Percentiles rank a stretch among this genome's conserved stretches.
Conservation (phyloP, 2,113 vertebrate species). For the Archocentrus centrarchus region DNA sequence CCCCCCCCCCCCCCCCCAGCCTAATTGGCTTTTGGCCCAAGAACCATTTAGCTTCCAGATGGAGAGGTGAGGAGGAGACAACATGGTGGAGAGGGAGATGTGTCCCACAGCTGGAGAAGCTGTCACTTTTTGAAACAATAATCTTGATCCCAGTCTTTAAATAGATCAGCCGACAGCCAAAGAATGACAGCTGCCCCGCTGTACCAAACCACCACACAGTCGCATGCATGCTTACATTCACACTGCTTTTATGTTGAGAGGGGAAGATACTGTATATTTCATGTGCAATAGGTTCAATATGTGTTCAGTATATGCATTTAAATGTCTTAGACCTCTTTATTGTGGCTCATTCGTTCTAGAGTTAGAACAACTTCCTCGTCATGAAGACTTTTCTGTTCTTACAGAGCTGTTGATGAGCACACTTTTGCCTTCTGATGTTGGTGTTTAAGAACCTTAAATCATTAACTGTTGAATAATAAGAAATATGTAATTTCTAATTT, state of each 20-base stretch:
- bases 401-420: background rate
- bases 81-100: background rate
- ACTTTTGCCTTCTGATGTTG: background rate
- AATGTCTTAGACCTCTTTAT: background rate
- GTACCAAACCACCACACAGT: background rate
- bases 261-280: background rate
- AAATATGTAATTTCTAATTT: background rate
- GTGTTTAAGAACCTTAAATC: background rate
- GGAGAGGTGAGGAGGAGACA: background rate
- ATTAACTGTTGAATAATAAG: background rate
- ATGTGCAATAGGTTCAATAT: background rate
- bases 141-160: slow-evolving; percentile 15
- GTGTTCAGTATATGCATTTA: background rate
- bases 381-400: background rate
- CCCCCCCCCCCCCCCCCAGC: background rate
- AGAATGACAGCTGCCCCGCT: background rate
- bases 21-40: slow-evolving; percentile 8
- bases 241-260: background rate
- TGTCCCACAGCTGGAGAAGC: background rate
- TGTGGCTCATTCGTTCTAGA: background rate
- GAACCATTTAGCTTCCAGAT: slow-evolving; percentile 10
- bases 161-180: background rate
- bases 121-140: background rate
- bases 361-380: background rate
- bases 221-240: background rate